Percentiles rank a stretch among this genome's conserved stretches.
Evolutionary conservation across 1,140 invertebrate species (phyloP).

Genomic region (Conopomorpha cramerella): DNA sequence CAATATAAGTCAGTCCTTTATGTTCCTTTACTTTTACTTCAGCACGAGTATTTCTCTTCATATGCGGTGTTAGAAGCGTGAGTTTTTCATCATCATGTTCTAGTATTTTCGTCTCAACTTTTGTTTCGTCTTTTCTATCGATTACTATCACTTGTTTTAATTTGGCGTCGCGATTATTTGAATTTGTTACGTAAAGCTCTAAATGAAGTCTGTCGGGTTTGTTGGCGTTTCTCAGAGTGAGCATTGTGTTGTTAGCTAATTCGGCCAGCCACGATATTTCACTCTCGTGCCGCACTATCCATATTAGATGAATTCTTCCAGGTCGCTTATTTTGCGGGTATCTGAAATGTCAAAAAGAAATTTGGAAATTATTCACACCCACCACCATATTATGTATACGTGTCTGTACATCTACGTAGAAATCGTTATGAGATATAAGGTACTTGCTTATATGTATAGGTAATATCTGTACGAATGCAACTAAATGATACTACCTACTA

Average conservation of each 20-base stretch:
- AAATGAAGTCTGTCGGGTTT: constrained; percentile 41
- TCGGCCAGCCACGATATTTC: constrained; percentile 36
- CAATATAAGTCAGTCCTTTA: too few relatives aligned
- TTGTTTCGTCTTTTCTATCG: too few relatives aligned
- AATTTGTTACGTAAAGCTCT: constrained; percentile 40
- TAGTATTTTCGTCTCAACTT: constrained; percentile 9
- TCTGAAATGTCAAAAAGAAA: constrained; percentile 15
- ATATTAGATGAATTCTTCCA: constrained; percentile 36
- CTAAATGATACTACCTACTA: too few relatives aligned
- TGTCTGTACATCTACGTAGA: too few relatives aligned
- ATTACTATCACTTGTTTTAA: too few relatives aligned
- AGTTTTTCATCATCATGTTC: constrained; percentile 23
- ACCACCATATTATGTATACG: too few relatives aligned
- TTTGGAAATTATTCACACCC: too few relatives aligned
- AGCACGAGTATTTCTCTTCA: constrained; percentile 16
- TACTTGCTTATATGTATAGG: too few relatives aligned
- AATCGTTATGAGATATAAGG: too few relatives aligned
- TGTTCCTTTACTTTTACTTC: constrained; percentile 6
- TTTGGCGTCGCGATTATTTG: constrained; percentile 11
- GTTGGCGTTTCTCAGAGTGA: constrained; percentile 29
- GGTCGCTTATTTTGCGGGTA: constrained; percentile 27
- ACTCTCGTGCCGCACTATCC: constrained; percentile 39
- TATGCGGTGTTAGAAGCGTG: constrained; percentile 27
- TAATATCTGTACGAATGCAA: too few relatives aligned
- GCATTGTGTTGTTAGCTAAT: constrained; percentile 28